These are phyloP conservation scores for Psylliodes chrysocephalus DNA, from an alignment of 2,888 invertebrate species.

Conservation along the genomic window DNA sequence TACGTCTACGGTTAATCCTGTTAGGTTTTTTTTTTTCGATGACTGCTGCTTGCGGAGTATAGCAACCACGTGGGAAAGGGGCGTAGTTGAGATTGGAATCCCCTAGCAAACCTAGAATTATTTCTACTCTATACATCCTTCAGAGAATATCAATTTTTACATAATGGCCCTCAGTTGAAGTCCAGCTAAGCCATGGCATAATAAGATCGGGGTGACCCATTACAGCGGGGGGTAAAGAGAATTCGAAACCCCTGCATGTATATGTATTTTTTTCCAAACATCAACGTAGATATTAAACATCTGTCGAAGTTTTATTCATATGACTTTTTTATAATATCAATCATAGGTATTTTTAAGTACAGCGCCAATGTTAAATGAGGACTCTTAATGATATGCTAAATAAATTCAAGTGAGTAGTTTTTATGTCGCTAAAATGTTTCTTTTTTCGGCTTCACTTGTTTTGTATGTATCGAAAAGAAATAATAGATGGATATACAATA, in stretches of 20 bases:
- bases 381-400: too few species aligned
- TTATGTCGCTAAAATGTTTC: too few species aligned
- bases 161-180: constrained; percentile 30
- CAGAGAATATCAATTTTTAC: constrained; percentile 37
- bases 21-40: constrained; percentile 25
- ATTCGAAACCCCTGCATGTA: constrained; percentile 9
- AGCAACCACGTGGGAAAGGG: constrained; percentile 34
- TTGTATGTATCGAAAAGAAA: too few species aligned
- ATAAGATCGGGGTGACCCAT: constrained; percentile 35
- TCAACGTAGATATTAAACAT: constrained; percentile 5
- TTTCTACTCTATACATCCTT: constrained; percentile 28
- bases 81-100: constrained; percentile 29
- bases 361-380: too few species aligned
- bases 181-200: constrained; percentile 34
- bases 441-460: too few species aligned
- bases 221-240: constrained; percentile 34
- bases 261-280: constrained; percentile 2
- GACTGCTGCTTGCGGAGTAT: constrained; percentile 13
- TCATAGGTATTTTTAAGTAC: constrained; percentile 12
- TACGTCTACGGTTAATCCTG: constrained; percentile 25
- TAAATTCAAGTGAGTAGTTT: too few species aligned
- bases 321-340: constrained; percentile 18
- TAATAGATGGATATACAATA: too few species aligned
- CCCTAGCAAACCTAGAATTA: constrained; percentile 39
- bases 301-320: constrained; percentile 24